Evolutionary conservation across 2,113 vertebrate species (phyloP).

Genomic region (Dipodomys merriami): DNA sequence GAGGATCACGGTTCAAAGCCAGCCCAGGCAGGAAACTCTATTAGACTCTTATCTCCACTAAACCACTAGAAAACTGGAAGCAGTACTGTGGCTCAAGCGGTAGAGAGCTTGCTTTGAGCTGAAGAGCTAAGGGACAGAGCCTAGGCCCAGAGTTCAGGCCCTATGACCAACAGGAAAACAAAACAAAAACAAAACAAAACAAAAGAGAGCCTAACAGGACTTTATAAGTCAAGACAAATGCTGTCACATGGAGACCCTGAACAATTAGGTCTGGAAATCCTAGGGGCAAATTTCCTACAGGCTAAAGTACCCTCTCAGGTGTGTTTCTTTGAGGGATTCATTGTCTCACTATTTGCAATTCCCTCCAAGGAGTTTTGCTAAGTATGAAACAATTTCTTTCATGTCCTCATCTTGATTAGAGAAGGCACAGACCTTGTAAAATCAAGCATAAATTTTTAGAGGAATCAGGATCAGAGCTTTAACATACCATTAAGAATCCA

Average conservation of each 20-base stretch:
- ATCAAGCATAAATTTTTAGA: not conserved
- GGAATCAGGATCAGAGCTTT: not conserved
- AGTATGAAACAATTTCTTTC: not conserved
- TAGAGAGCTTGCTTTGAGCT: too few relatives aligned
- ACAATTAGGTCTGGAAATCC: not conserved
- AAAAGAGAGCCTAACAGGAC: not conserved
- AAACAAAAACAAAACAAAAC: not conserved
- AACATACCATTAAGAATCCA: not conserved
- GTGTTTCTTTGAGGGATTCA: slow-evolving; percentile 31
- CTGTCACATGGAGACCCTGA: not conserved
- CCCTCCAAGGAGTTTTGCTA: not conserved
- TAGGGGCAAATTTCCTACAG: slow-evolving; percentile 6
- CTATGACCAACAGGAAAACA: too few relatives aligned
- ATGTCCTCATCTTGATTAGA: not conserved
- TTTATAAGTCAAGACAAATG: not conserved
- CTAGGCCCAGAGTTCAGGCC: too few relatives aligned
- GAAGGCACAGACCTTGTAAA: not conserved
- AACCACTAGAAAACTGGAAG: too few relatives aligned
- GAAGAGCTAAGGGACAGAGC: too few relatives aligned
- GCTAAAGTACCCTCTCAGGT: not conserved
- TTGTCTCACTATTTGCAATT: not conserved
- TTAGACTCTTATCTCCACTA: too few relatives aligned
- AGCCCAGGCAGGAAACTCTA: too few relatives aligned
- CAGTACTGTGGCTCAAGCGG: too few relatives aligned
- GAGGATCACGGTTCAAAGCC: too few relatives aligned